Base-by-base conservation (phyloP, 2,797 vertebrate genomes). In the Girardinus metallicus region DNA sequence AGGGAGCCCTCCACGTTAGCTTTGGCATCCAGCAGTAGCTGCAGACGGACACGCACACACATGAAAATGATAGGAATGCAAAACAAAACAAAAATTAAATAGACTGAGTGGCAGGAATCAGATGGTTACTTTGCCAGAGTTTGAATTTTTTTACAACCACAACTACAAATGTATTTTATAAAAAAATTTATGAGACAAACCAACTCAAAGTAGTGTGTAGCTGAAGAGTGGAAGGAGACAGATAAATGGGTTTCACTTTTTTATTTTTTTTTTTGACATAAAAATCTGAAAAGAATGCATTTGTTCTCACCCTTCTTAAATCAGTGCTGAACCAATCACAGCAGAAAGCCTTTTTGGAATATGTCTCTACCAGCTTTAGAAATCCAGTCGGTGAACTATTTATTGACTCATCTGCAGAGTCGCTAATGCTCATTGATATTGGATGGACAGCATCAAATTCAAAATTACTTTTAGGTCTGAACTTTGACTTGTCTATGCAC, bases 1-100 rank as follows among this genome's bases (percentile, higher is more conserved):
- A 98, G 95, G 41, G 97, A 98, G 44, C 98, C 98, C 92, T 99
- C 98, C 74, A 98, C 97, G 64, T 97, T 98, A 85, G 97, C 98
- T 91, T 97, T 97, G 73, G 97, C 97, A 62, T 99, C 98, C 85
- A 99, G 94, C 83, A 99, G 94, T 80, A 99, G 95, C 98, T 99
- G 95, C 77, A 76, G 72, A 75, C 12, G 53, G 75, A 36, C 80
- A 81, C 46, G 36, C 80, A 80, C 49, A 79, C 1, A 29, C 0
- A 51, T 29, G 16, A 51, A 57, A n/a, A 73, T 39, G 23, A 73
- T 46, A 26, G 75, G 1, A 79, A 31, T 72, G 55, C 46, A 62
- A 73, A 46, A 36, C 1, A 53, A 53, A 26, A 53, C 5, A 51
- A 2, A 21, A 53, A 51, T 11, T 11, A 66, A 49, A 46, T 39